A percentile compares a stretch with the other conserved stretches of the same genome.
phyloP scores from a whole-genome alignment of 2,797 vertebrate species.

The Xenops minutus region DNA sequence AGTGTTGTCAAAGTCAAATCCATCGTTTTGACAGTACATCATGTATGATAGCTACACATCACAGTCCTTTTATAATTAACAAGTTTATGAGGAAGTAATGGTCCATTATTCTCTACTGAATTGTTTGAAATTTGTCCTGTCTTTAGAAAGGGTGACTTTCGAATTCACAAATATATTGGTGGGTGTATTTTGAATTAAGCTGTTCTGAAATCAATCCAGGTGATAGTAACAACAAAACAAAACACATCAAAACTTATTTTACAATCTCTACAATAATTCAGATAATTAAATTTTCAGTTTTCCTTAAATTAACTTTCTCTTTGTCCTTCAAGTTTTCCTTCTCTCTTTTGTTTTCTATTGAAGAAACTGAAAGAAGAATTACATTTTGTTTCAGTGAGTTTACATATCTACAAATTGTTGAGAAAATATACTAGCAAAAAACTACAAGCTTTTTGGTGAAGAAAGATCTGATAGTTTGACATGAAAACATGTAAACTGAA shows the following conservation, averaged over 20 bases:
- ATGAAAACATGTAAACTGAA: background rate
- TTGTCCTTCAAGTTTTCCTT: background rate
- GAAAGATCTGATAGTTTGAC: background rate
- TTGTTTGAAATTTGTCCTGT: constrained; percentile 30
- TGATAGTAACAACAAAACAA: background rate
- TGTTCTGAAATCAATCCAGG: background rate
- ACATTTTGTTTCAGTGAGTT: background rate
- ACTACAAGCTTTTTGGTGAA: background rate
- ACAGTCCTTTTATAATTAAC: constrained; percentile 48
- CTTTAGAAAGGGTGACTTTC: constrained; percentile 26
- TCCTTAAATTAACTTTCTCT: background rate
- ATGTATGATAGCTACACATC: constrained; percentile 17
- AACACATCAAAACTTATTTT: background rate
- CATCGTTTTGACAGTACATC: constrained; percentile 10
- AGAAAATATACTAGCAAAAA: background rate
- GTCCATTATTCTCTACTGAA: constrained; percentile 38
- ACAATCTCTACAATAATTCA: background rate
- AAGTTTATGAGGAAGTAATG: constrained; percentile 59
- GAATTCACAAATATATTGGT: background rate
- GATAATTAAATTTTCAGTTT: background rate
- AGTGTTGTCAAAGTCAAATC: constrained; percentile 38
- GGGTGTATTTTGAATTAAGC: background rate
- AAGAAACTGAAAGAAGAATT: background rate
- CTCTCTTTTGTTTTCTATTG: background rate
- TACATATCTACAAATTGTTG: background rate